phyloP scores from a whole-genome alignment of 1,140 invertebrate species.

The Drosophila lacteicornis region DNA sequence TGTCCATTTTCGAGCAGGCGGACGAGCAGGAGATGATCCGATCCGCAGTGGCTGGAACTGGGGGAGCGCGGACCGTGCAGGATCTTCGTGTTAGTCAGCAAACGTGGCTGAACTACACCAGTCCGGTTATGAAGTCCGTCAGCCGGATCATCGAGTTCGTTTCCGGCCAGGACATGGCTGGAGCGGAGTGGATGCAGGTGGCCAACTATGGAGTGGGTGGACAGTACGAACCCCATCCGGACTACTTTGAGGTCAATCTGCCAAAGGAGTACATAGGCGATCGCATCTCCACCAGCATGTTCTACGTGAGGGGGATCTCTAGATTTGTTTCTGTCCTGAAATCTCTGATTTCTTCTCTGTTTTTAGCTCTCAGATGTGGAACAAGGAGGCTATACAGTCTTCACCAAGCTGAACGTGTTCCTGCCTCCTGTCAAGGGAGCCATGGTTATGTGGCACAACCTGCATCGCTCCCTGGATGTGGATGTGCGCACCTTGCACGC shows the following conservation, averaged over 20 bases:
- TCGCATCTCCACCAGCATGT: conserved; percentile 78
- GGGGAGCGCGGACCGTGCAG: conserved; percentile 88
- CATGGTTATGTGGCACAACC: conserved; percentile 97
- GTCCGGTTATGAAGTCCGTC: conserved; percentile 91
- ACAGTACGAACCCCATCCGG: conserved; percentile 90
- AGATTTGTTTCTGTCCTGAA: conserved; percentile 59
- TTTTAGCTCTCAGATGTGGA: conserved; percentile 96
- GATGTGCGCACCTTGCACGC: conserved; percentile 96
- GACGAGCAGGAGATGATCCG: conserved; percentile 90
- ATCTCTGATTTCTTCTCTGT: neutral
- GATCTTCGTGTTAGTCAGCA: conserved; percentile 98
- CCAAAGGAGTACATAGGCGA: conserved; percentile 36
- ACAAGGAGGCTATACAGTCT: conserved; percentile 97
- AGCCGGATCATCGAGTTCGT: conserved; percentile 90
- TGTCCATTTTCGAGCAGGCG: conserved; percentile 91
- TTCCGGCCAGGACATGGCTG: conserved; percentile 91
- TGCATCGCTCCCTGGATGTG: conserved; percentile 94
- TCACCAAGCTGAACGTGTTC: conserved; percentile 92
- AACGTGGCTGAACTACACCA: conserved; percentile 94
- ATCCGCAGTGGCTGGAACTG: conserved; percentile 92
- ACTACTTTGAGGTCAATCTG: conserved; percentile 82
- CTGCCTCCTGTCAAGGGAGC: conserved; percentile 95
- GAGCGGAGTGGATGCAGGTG: conserved; percentile 88
- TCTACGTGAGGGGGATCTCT: conserved; percentile 84
- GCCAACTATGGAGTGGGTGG: conserved; percentile 90